These are phyloP conservation scores for Glossosoma conforme DNA, from an alignment of 1,140 invertebrate species.

Conservation along the genomic window DNA sequence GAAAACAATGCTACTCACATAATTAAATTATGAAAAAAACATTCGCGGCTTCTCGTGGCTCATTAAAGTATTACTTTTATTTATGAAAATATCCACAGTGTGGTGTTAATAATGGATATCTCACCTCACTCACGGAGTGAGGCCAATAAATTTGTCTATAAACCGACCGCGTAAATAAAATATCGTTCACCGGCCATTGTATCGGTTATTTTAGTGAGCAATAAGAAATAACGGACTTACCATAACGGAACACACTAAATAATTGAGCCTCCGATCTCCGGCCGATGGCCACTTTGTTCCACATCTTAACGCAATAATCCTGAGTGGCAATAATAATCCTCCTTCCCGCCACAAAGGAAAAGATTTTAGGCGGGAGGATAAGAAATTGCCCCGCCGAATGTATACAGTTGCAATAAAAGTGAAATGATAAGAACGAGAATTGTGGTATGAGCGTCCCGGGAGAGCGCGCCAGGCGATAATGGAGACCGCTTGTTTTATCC, in stretches of 20 bases:
- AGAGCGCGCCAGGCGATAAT: neutral
- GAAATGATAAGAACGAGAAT: slow-evolving; percentile 9
- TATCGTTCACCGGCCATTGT: slow-evolving; percentile 11
- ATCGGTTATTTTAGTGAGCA: slow-evolving; percentile 6
- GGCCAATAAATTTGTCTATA: no score
- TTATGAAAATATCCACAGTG: no score
- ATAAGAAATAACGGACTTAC: slow-evolving; percentile 16
- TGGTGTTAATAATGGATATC: no score
- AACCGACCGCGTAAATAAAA: slow-evolving; percentile 12
- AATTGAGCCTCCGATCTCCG: slow-evolving; percentile 13
- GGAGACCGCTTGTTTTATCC: slow-evolving; percentile 1
- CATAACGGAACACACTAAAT: slow-evolving; percentile 16
- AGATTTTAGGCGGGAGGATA: slow-evolving; percentile 4
- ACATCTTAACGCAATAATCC: slow-evolving; percentile 30
- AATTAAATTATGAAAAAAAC: no score
- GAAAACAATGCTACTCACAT: no score
- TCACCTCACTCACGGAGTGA: no score
- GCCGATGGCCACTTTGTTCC: slow-evolving; percentile 11
- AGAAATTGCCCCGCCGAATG: slow-evolving; percentile 3
- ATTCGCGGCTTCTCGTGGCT: no score
- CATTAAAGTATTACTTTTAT: no score
- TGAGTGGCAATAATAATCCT: slow-evolving; percentile 28
- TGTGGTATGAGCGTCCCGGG: neutral
- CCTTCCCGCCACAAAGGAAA: neutral
- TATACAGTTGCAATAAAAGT: slow-evolving; percentile 11